Percentiles rank a stretch among this genome's conserved stretches.
phyloP scores from a whole-genome alignment of 2,113 vertebrate species.

The Myotis yumanensis region DNA sequence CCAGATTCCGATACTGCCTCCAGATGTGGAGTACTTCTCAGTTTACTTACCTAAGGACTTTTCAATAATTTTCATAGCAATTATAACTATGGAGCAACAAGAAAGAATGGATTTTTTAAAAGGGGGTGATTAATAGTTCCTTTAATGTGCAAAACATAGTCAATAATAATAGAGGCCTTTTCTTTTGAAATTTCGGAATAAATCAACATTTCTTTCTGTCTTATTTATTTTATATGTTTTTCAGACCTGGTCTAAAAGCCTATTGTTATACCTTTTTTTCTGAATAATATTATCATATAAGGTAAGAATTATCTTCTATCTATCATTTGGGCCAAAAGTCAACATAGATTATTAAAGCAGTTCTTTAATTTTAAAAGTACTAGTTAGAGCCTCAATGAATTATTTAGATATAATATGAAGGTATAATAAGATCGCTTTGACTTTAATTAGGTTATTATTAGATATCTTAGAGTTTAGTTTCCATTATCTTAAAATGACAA shows the following conservation, averaged over 20 bases:
- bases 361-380: slow-evolving; percentile 39
- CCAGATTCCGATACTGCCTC: neutral
- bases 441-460: neutral
- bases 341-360: slow-evolving; percentile 22
- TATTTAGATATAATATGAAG: neutral
- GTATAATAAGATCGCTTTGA: neutral
- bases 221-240: slow-evolving; percentile 13
- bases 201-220: neutral
- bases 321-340: slow-evolving; percentile 22
- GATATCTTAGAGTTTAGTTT: neutral
- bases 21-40: neutral
- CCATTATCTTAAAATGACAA: neutral
- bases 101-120: neutral
- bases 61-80: neutral
- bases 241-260: neutral
- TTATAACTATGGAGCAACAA: neutral
- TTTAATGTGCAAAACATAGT: slow-evolving; percentile 13
- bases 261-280: neutral
- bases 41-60: neutral
- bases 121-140: neutral
- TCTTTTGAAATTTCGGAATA: slow-evolving; percentile 11
- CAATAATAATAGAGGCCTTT: neutral
- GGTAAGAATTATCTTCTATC: neutral
- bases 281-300: neutral
- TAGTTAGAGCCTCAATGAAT: neutral